Conservation (phyloP, 2,113 vertebrate species). For the Seriola aureovittata region DNA sequence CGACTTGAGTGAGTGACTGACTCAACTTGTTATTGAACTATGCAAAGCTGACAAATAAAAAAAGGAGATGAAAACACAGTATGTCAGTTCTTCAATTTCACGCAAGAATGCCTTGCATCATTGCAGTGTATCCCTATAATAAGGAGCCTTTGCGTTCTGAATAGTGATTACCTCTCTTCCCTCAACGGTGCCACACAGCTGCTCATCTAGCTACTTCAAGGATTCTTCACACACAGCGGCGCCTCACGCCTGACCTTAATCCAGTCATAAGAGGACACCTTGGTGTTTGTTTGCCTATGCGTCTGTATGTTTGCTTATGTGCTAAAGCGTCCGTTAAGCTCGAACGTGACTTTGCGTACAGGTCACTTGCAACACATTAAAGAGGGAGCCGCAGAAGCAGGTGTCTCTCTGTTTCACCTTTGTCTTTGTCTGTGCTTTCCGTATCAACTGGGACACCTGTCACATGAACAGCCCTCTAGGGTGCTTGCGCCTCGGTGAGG, state of each 20-base stretch:
- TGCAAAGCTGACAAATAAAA: conserved; percentile 77
- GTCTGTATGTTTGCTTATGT: conserved; percentile 11
- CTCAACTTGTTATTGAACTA: conserved; percentile 71
- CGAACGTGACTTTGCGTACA: background rate
- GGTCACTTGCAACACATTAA: conserved; percentile 32
- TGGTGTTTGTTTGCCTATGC: conserved; percentile 1
- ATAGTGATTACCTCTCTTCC: conserved; percentile 79
- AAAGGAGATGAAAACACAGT: conserved; percentile 77
- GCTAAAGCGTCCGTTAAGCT: conserved; percentile 3
- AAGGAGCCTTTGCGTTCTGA: conserved; percentile 77
- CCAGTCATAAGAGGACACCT: conserved; percentile 37
- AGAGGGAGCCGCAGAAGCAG: conserved; percentile 49
- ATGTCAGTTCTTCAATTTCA: conserved; percentile 87
- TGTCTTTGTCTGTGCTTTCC: conserved; percentile 43
- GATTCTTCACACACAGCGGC: conserved; percentile 18
- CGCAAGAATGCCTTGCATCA: conserved; percentile 80
- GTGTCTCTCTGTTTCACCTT: conserved; percentile 62
- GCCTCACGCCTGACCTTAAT: conserved; percentile 43
- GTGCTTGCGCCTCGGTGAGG: conserved; percentile 33
- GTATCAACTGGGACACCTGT: conserved; percentile 65
- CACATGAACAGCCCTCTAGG: conserved; percentile 64
- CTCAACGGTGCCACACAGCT: conserved; percentile 36
- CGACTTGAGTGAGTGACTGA: conserved; percentile 60
- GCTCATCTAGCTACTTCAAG: conserved; percentile 33
- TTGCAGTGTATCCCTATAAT: conserved; percentile 80